Percentiles rank a stretch among this genome's conserved stretches.
Conservation (phyloP, 2,888 invertebrate species). For the Erebia ligea region DNA sequence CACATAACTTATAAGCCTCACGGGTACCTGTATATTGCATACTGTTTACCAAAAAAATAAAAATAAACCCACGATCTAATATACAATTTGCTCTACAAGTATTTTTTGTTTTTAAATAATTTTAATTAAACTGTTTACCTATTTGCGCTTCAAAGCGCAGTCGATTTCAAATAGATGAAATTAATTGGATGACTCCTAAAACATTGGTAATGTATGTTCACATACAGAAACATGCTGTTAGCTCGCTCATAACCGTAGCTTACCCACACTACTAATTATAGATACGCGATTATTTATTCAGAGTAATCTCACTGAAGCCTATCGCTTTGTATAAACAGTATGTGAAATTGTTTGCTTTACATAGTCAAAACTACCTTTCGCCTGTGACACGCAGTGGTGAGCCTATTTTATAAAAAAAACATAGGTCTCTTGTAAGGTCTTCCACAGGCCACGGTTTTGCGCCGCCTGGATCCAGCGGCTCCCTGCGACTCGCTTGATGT, state of each 20-base stretch:
- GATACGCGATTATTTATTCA: conserved; percentile 39
- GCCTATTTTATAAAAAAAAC: neutral
- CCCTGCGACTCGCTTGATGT: no score
- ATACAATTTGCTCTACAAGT: neutral
- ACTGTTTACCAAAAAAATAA: no score
- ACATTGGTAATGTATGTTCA: conserved; percentile 26
- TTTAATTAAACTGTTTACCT: no score
- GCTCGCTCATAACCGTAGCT: conserved; percentile 7
- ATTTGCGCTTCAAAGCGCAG: neutral
- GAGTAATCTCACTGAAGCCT: conserved; percentile 31
- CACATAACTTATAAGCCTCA: no score
- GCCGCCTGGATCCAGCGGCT: no score
- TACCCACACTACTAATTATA: conserved; percentile 31
- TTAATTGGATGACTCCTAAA: conserved; percentile 5
- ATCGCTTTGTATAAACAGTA: conserved; percentile 28
- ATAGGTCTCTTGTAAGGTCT: no score
- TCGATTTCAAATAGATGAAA: conserved; percentile 4
- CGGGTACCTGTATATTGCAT: no score
- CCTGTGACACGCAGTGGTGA: neutral
- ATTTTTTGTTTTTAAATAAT: neutral
- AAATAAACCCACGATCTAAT: no score
- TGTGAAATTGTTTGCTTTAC: conserved; percentile 31
- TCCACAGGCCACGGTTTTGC: no score
- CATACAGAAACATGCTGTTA: conserved; percentile 19
- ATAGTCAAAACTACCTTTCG: conserved; percentile 24